Conservation (phyloP, 2,888 invertebrate genomes). For the Campoplex capitator region DNA sequence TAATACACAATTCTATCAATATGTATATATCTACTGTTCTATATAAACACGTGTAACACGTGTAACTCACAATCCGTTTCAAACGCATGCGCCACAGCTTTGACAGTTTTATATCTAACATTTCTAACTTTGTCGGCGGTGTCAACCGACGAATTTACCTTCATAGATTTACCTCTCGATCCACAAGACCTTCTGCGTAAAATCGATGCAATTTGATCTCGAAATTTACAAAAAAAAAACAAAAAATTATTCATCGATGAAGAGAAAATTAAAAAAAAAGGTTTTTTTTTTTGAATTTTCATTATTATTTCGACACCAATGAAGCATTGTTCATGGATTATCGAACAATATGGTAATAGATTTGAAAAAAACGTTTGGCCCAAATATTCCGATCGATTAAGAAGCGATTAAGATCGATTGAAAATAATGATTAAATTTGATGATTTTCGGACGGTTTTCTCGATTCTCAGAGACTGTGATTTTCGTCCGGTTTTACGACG, state of each 20-base stretch:
- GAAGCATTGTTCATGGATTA: too few relatives aligned
- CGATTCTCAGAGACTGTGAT: background rate
- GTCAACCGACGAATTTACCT: background rate
- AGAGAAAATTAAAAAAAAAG: too few relatives aligned
- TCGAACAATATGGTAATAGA: too few relatives aligned
- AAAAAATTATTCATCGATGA: too few relatives aligned
- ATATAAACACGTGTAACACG: background rate
- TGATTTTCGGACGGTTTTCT: too few relatives aligned
- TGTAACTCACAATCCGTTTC: background rate
- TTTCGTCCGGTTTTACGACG: background rate
- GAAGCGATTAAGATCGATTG: background rate
- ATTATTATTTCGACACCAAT: too few relatives aligned
- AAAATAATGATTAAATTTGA: too few relatives aligned
- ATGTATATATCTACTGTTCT: background rate
- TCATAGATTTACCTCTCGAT: background rate
- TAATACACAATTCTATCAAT: background rate
- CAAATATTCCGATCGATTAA: background rate
- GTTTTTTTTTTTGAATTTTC: too few relatives aligned
- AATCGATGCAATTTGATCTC: background rate
- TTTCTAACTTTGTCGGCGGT: constrained; percentile 23
- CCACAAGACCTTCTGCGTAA: background rate
- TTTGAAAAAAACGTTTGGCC: too few relatives aligned
- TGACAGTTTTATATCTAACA: background rate
- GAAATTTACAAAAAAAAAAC: too few relatives aligned
- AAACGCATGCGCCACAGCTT: background rate